Conservation (phyloP, 2,113 vertebrate genomes). For the Aythya baeri region DNA sequence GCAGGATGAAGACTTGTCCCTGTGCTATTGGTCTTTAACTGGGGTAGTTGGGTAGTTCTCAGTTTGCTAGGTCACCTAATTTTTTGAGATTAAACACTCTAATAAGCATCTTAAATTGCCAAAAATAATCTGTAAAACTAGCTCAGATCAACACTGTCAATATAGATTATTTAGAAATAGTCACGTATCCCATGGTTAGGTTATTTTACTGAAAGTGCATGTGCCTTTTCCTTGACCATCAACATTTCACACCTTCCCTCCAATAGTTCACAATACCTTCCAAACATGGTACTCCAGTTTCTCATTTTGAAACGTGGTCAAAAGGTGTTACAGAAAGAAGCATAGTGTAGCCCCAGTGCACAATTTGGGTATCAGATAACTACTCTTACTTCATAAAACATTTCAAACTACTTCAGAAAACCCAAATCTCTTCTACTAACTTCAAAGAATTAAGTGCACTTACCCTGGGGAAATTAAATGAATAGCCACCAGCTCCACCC, state of each 20-base stretch:
- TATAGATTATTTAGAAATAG: not conserved
- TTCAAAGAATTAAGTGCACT: conserved; percentile 52
- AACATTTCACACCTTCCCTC: not conserved
- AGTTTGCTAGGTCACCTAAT: not conserved
- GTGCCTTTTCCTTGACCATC: not conserved
- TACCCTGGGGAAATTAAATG: conserved; percentile 88
- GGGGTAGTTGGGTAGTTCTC: too few relatives aligned
- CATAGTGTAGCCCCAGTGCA: not conserved
- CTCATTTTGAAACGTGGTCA: not conserved
- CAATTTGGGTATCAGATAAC: not conserved
- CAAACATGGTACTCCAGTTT: not conserved
- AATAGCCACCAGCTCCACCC: conserved; percentile 92
- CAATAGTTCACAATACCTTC: not conserved
- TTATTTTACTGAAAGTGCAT: fast-evolving
- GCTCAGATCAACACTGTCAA: not conserved
- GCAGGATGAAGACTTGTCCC: not conserved
- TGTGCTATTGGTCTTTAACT: not conserved
- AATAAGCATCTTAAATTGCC: not conserved
- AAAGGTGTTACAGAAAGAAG: not conserved
- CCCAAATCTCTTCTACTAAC: not conserved
- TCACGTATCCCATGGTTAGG: not conserved
- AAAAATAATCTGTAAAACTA: not conserved
- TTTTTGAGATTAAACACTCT: not conserved
- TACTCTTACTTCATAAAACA: not conserved
- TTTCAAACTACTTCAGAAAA: not conserved